These are phyloP conservation scores for Eupithecia vulgata DNA, from an alignment of 2,888 invertebrate genomes.

Conservation along the genomic window DNA sequence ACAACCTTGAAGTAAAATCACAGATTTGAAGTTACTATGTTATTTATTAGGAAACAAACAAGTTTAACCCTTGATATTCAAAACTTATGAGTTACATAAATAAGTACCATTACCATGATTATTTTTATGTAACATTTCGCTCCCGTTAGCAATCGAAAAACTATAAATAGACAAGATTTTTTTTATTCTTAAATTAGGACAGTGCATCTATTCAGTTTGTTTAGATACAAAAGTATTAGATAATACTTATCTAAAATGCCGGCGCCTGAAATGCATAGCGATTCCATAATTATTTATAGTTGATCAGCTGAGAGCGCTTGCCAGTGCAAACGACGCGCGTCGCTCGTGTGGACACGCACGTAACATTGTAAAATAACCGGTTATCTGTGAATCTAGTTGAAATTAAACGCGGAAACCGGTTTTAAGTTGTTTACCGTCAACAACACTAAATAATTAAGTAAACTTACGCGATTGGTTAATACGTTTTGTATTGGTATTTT, in stretches of 20 bases:
- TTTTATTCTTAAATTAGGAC: too few relatives aligned
- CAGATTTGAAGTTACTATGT: too few relatives aligned
- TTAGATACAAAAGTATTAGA: slow-evolving; percentile 14
- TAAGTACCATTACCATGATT: too few relatives aligned
- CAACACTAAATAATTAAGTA: slow-evolving; percentile 47
- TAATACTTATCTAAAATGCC: slow-evolving; percentile 20
- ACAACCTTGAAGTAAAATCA: too few relatives aligned
- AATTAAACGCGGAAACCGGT: slow-evolving; percentile 67
- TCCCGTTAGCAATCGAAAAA: too few relatives aligned
- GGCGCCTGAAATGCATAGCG: slow-evolving; percentile 61
- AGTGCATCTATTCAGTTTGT: too few relatives aligned
- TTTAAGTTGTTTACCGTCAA: slow-evolving; percentile 62
- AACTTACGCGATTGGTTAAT: slow-evolving; percentile 2
- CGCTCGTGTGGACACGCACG: slow-evolving; percentile 42
- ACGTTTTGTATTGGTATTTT: neutral
- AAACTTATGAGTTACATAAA: too few relatives aligned
- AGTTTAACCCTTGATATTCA: too few relatives aligned
- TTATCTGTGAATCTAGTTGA: slow-evolving; percentile 45
- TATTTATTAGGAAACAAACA: too few relatives aligned
- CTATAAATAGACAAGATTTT: too few relatives aligned
- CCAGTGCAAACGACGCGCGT: slow-evolving; percentile 37
- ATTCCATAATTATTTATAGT: slow-evolving; percentile 81
- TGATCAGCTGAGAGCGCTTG: slow-evolving; percentile 71
- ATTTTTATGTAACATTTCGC: too few relatives aligned
- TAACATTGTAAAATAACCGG: slow-evolving; percentile 6